Base-by-base conservation (phyloP, 2,797 vertebrate species). In the Poeciliopsis infans region DNA sequence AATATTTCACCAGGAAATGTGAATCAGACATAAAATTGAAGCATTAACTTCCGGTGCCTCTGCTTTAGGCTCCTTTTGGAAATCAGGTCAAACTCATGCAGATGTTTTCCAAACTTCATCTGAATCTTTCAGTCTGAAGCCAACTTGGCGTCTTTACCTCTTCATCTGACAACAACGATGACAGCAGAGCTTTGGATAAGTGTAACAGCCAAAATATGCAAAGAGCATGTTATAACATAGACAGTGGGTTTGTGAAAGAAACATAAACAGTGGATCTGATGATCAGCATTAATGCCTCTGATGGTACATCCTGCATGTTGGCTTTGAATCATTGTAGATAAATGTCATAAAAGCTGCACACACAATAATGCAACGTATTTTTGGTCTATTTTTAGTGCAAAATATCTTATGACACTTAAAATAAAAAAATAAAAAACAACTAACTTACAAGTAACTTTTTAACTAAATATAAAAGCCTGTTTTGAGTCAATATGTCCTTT, bases 161-260 rank as follows among this genome's bases (percentile, higher is more conserved):
- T 83, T 80, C 53, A 84, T 87, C 85, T 81, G 87, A 91, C 88
- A 79, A 87, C 80, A 79, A 88, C 45, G 81, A 88, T 79, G 87
- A 89, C 76, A 91, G 82, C 76, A 64, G 70, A 71, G 81, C 83
- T 82, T 92, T 91, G 79, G 88, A 92, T 86, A 92, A 82, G 72
- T 84, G 80, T 57, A 79, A 77, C 55, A 74, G 74, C 71, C 68
- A 39, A 90, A 84, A 83, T 87, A 93, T 91, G 91, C 88, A 88
- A 80, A 61, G 64, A 86, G 86, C 88, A 77, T 94, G 89, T 82
- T 90, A 33, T 39, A 76, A 89, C 82, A 92, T 2, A 84, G 87
- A 77, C 82, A 79, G 66, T 45, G 71, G 68, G 72, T 80, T n/a
- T 51, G 72, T 79, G 72, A 43, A 74, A 76, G 55, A 82, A 92